Evolutionary conservation across 2,113 vertebrate species (phyloP), one percentile per base, ranked within the genome.

Genomic region (Semnopithecus entellus): DNA sequence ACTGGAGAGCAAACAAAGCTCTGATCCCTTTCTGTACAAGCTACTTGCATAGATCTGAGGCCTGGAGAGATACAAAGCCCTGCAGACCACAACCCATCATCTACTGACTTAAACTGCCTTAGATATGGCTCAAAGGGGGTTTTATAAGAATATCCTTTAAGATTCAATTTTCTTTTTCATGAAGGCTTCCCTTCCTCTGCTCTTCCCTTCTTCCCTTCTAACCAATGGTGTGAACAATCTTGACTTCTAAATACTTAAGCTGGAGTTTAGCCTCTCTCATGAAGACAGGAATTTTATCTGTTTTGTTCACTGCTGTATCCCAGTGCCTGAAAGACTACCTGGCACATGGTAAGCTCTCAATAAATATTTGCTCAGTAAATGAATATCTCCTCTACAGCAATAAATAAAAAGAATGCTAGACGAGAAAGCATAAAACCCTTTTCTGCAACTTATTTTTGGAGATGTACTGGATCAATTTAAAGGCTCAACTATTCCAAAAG

Each of bases 351-450:
- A 75, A 83, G 32, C 2, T 32, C 86, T 95, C n/a, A 3, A 27
- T 88, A 94, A 94, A 95, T 83, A 97, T 84, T 80, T 83, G 88
- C 87, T 95, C 43, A 40, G 92, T 96, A 70, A 94, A 88, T 90
- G 61, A 97, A 27, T 83, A 90, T 94, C 80, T 95, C 70, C 79
- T 55, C 90, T 84, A 94, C 83, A 87, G 61, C 50, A 50, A 3
- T 82, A 81, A 85, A 38, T 5, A 95, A 43, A 80, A 86, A 80
- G 18, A 72, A 61, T 13, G 84, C 64, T 64, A 70, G 55, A 57
- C 25, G 23, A 38, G 38, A 91, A 90, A 95, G 16, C 66, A 85
- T 18, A 55, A 80, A 88, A 87, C 40, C 5, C 40, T 79, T 68
- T 61, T 72, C 50, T 45, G 23, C 38, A 76, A 35, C 14, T 13